A percentile compares a stretch with the other conserved stretches of the same genome.
Conservation (phyloP, 2,797 vertebrate genomes). For the Platalea minor region DNA sequence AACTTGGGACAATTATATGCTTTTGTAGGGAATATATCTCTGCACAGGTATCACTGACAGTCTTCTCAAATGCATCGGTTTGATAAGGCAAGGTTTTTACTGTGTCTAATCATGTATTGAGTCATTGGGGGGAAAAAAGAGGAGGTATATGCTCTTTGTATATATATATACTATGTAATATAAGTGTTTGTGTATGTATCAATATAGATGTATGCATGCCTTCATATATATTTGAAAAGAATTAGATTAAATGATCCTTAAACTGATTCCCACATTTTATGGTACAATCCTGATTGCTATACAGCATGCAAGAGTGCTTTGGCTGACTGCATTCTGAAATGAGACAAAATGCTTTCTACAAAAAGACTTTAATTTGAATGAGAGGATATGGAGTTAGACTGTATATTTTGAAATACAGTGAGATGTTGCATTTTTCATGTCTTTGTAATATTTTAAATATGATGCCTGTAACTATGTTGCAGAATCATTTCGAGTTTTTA, state of each 20-base stretch:
- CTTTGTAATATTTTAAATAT: background rate
- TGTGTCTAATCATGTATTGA: conserved; percentile 63
- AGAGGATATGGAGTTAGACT: background rate
- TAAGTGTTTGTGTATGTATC: background rate
- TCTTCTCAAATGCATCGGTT: conserved; percentile 62
- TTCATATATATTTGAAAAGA: conserved; percentile 12
- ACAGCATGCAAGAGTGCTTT: conserved; percentile 17
- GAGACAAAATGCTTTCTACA: conserved; percentile 31
- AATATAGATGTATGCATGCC: background rate
- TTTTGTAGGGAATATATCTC: conserved; percentile 71
- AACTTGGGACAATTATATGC: conserved; percentile 70
- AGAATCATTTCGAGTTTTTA: background rate
- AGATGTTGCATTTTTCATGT: background rate
- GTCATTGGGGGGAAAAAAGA: background rate
- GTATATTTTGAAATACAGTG: background rate
- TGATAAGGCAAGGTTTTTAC: conserved; percentile 69
- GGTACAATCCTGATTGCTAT: conserved; percentile 44
- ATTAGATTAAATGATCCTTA: conserved; percentile 49
- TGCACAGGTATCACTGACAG: conserved; percentile 65
- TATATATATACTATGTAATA: background rate
- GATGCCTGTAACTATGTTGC: background rate
- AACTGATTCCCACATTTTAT: conserved; percentile 52
- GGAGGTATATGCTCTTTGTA: background rate
- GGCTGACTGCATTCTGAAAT: conserved; percentile 52
- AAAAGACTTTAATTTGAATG: conserved; percentile 58